phyloP scores from a whole-genome alignment of 2,797 vertebrate genomes.

The Morus bassanus region DNA sequence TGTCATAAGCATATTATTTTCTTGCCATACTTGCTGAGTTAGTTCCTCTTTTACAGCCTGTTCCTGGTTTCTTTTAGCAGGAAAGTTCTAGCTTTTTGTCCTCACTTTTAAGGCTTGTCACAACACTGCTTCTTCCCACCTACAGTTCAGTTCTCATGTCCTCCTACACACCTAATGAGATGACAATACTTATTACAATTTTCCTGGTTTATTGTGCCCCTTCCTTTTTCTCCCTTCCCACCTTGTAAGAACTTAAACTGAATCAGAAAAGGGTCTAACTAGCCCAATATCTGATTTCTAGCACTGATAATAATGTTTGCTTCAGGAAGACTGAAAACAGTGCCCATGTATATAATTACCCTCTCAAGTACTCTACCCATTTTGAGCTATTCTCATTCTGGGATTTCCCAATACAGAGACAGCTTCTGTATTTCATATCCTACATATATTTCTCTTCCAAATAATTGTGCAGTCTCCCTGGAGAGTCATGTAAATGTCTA shows the following conservation, averaged over 20 bases:
- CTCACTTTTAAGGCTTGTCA: background rate
- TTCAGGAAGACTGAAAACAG: background rate
- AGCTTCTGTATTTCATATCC: background rate
- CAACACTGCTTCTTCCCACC: background rate
- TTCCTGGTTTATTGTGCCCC: background rate
- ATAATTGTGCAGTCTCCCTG: background rate
- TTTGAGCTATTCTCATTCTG: background rate
- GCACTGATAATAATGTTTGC: background rate
- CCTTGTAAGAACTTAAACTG: background rate
- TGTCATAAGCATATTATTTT: background rate
- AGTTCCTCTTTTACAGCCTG: background rate
- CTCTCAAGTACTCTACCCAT: background rate
- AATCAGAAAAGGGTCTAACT: background rate
- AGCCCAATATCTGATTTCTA: background rate
- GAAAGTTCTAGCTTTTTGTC: background rate
- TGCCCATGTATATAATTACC: background rate
- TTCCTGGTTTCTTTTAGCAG: background rate
- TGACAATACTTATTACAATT: background rate
- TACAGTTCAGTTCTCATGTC: background rate
- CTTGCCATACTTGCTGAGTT: background rate
- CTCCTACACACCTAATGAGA: background rate
- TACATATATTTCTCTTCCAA: background rate
- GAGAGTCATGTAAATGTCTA: background rate
- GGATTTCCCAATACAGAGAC: background rate
- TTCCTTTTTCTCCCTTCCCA: background rate